phyloP scores from a whole-genome alignment of 2,888 invertebrate species.

The Yponomeuta evonymella region DNA sequence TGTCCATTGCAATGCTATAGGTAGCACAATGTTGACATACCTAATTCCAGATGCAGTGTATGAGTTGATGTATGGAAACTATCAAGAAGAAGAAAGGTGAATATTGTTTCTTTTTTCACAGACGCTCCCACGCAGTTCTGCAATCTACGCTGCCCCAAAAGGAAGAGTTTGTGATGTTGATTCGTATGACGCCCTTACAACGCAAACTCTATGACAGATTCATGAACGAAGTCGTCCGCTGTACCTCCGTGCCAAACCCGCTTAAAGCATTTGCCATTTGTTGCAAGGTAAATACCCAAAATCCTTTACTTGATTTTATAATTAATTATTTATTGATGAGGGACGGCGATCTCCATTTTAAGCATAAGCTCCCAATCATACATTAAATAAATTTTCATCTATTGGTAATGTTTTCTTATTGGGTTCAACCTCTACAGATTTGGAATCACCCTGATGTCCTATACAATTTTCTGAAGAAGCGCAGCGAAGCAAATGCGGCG shows the following conservation, averaged over 20 bases:
- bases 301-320: too few relatives aligned
- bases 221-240: conserved; percentile 93
- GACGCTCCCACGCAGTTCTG: conserved; percentile 93
- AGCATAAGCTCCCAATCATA: too few relatives aligned
- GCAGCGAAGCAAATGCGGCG: conserved; percentile 84
- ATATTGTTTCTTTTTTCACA: conserved; percentile 36
- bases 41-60: too few relatives aligned
- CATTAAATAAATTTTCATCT: too few relatives aligned
- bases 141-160: conserved; percentile 95
- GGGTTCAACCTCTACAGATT: conserved; percentile 68
- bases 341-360: too few relatives aligned
- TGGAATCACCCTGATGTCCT: conserved; percentile 97
- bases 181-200: conserved; percentile 93
- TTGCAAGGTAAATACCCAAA: conserved; percentile 82
- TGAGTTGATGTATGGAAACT: too few relatives aligned
- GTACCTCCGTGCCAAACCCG: conserved; percentile 93
- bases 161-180: conserved; percentile 94
- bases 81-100: neutral
- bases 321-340: too few relatives aligned
- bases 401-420: too few relatives aligned
- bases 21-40: too few relatives aligned
- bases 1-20: too few relatives aligned
- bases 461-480: conserved; percentile 90
- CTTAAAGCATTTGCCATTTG: conserved; percentile 98
- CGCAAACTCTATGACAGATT: conserved; percentile 93